These are phyloP conservation scores for Gallinago media DNA, from an alignment of 2,113 vertebrate genomes.

Conservation along the genomic window DNA sequence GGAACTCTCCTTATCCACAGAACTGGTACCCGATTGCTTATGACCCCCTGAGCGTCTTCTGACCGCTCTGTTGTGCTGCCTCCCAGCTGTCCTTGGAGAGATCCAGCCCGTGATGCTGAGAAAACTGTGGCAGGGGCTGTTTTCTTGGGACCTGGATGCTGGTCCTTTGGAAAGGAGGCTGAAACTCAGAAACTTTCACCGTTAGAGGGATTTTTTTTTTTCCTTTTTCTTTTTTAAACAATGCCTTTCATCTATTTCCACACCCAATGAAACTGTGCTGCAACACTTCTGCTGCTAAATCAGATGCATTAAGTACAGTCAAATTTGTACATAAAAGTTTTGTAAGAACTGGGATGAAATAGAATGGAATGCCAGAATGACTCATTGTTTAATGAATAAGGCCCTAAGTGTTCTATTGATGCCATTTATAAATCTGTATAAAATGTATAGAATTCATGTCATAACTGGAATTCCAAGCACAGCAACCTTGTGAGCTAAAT, in stretches of 20 bases:
- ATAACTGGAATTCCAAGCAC: slow-evolving; percentile 64
- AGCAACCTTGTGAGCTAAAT: slow-evolving; percentile 37
- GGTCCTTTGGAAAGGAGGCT: neutral
- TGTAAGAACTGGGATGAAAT: slow-evolving; percentile 37
- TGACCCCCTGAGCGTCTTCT: rapidly evolving
- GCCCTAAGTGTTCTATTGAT: slow-evolving; percentile 67
- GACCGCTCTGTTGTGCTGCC: neutral
- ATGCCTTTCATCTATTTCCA: neutral
- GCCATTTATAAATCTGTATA: slow-evolving; percentile 55
- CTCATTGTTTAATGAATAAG: slow-evolving; percentile 73
- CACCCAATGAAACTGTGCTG: slow-evolving; percentile 1
- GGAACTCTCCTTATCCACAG: neutral
- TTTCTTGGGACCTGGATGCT: neutral
- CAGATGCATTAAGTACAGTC: neutral
- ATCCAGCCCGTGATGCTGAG: neutral
- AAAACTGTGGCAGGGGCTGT: neutral
- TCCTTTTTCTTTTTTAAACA: neutral
- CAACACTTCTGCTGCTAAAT: slow-evolving; percentile 19
- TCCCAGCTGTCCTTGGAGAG: neutral
- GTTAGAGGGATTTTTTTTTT: neutral
- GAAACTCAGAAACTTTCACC: neutral
- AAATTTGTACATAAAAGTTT: slow-evolving; percentile 51
- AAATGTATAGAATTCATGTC: slow-evolving; percentile 72
- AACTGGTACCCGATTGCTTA: neutral
- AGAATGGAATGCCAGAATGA: slow-evolving; percentile 67